Evolutionary conservation across 2,113 vertebrate species (phyloP).

Genomic region (Dasyornis broadbenti): DNA sequence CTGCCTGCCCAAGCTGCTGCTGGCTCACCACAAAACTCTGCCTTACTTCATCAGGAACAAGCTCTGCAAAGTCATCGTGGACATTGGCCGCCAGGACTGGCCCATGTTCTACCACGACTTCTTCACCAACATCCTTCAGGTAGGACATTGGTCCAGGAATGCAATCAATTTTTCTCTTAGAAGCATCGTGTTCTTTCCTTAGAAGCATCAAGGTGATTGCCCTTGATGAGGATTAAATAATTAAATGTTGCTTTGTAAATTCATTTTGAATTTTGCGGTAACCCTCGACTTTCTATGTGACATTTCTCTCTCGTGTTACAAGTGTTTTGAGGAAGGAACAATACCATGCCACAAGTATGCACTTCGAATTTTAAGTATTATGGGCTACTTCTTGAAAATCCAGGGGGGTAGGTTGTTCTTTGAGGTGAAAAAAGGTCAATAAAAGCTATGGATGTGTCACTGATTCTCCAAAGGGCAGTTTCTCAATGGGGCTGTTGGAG

Average conservation of each 20-base stretch:
- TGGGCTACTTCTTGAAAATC: neutral
- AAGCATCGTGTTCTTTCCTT: neutral
- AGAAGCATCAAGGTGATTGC: too few species aligned
- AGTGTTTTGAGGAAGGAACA: neutral
- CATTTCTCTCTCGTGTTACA: fast-evolving
- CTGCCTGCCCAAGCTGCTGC: constrained; percentile 93
- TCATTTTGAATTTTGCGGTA: neutral
- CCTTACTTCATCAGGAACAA: constrained; percentile 98
- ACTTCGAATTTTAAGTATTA: neutral
- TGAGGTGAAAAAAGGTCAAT: neutral
- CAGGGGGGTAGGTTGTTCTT: neutral
- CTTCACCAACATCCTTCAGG: constrained; percentile 97
- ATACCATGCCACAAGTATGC: neutral
- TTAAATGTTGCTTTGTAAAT: neutral
- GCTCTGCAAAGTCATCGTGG: constrained; percentile 97
- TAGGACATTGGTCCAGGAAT: constrained; percentile 3
- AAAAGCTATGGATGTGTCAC: neutral
- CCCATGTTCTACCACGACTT: constrained; percentile 99
- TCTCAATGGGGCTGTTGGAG: neutral
- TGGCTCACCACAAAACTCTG: constrained; percentile 91
- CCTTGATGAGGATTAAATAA: neutral
- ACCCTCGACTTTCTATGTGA: neutral
- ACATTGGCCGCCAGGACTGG: constrained; percentile 98
- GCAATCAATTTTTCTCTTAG: neutral
- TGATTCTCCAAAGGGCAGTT: neutral